Evolutionary conservation across 2,113 vertebrate species (phyloP).

Genomic region (Struthio camelus): DNA sequence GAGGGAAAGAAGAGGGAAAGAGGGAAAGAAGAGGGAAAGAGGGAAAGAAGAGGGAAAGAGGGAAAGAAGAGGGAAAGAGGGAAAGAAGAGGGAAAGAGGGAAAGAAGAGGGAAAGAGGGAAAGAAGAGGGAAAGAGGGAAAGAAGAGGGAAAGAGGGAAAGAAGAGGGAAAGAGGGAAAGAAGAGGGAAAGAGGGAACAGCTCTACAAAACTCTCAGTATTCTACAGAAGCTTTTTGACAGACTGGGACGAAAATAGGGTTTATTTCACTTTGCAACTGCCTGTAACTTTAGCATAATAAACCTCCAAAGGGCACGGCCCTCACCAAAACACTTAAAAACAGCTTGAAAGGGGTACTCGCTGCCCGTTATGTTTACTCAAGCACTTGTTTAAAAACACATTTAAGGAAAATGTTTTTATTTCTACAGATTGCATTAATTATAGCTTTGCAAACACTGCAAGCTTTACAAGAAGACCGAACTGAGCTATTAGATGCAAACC

Average conservation of each 20-base stretch:
- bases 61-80: neutral
- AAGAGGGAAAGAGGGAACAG: accelerated
- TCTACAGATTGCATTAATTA: slow-evolving; percentile 75
- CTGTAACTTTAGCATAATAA: slow-evolving; percentile 20
- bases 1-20: no score
- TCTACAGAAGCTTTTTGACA: neutral
- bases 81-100: neutral
- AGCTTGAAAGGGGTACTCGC: slow-evolving; percentile 29
- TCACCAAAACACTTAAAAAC: slow-evolving; percentile 44
- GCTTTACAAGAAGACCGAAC: slow-evolving; percentile 37
- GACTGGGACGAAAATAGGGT: neutral
- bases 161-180: accelerated
- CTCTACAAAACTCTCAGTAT: neutral
- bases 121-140: neutral
- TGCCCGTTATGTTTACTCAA: slow-evolving; percentile 66
- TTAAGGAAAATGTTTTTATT: slow-evolving; percentile 71
- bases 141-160: accelerated
- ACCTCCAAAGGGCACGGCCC: neutral
- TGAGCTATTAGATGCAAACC: slow-evolving; percentile 61
- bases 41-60: neutral
- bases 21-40: no score
- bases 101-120: neutral
- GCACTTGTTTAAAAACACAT: slow-evolving; percentile 76
- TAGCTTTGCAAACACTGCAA: slow-evolving; percentile 53
- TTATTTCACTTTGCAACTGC: neutral